These are phyloP conservation scores for Lepus townsendii DNA, from an alignment of 2,797 vertebrate genomes.

Conservation along the genomic window DNA sequence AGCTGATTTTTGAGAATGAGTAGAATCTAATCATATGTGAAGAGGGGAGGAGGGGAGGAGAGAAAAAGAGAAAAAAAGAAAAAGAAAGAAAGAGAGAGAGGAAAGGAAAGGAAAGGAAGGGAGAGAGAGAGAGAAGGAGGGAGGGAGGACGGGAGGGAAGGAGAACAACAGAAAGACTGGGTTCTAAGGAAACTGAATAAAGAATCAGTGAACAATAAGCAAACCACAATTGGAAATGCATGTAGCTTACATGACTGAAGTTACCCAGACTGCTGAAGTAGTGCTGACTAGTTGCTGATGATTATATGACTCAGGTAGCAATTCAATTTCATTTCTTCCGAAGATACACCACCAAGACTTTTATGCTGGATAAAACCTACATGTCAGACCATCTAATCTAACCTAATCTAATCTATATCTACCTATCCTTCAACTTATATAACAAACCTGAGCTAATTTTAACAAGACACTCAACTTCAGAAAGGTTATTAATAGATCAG, in stretches of 20 bases:
- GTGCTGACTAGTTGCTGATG: not conserved
- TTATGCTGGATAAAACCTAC: not conserved
- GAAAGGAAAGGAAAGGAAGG: too few species aligned
- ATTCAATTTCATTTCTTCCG: slow-evolving; percentile 44
- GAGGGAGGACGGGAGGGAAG: too few species aligned
- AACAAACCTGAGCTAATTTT: slow-evolving; percentile 57
- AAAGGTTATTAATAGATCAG: slow-evolving; percentile 26
- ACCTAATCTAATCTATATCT: not conserved
- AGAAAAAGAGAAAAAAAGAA: too few species aligned
- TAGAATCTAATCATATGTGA: not conserved
- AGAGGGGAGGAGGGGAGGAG: not conserved
- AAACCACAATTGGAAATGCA: slow-evolving; percentile 57
- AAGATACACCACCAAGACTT: not conserved
- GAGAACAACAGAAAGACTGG: too few species aligned
- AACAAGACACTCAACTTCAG: slow-evolving; percentile 39
- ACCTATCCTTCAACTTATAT: slow-evolving; percentile 38
- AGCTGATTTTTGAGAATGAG: slow-evolving; percentile 22
- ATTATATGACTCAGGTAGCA: not conserved
- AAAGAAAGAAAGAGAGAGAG: too few species aligned
- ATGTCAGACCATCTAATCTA: not conserved
- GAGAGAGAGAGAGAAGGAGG: too few species aligned
- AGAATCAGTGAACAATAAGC: not conserved
- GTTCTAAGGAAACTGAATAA: not conserved
- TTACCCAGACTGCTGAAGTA: not conserved
- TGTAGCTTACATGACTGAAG: not conserved